Conservation (phyloP, 2,888 invertebrate genomes). For the Linnaemya vulpina region DNA sequence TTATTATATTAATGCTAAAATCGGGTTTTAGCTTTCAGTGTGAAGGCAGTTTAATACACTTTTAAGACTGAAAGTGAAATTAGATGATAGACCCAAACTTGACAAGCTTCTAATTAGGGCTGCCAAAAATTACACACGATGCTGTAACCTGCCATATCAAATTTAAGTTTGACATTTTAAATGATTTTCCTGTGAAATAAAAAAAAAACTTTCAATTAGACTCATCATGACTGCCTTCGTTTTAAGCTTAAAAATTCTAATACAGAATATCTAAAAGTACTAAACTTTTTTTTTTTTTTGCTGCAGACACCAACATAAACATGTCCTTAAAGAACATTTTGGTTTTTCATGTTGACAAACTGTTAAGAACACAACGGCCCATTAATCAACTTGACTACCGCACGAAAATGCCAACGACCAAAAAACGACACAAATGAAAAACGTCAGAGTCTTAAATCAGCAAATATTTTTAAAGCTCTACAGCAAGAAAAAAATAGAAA, state of each 20-base stretch:
- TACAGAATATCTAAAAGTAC: not conserved
- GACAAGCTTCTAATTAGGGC: no score
- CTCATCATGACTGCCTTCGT: not conserved
- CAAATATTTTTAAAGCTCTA: constrained; percentile 1
- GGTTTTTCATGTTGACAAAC: constrained; percentile 69
- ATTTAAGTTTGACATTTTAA: no score
- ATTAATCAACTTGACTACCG: constrained; percentile 66
- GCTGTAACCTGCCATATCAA: no score
- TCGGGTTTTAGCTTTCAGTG: no score
- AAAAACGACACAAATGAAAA: not conserved
- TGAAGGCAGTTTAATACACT: no score
- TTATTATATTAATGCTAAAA: no score
- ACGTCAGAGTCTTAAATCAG: constrained; percentile 19
- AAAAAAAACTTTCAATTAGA: no score
- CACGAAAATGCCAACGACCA: constrained; percentile 26
- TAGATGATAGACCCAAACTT: no score
- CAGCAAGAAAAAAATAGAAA: constrained; percentile 15
- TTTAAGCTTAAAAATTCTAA: not conserved
- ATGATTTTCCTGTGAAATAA: no score
- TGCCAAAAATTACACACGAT: no score
- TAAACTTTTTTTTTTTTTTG: no score
- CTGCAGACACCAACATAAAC: not conserved
- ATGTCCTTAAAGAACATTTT: constrained; percentile 33
- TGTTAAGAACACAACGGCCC: constrained; percentile 64
- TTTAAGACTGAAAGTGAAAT: no score